A percentile compares a stretch with the other conserved stretches of the same genome.
These are phyloP conservation scores for Erynnis tages DNA, from an alignment of 2,888 invertebrate species.

Conservation along the genomic window DNA sequence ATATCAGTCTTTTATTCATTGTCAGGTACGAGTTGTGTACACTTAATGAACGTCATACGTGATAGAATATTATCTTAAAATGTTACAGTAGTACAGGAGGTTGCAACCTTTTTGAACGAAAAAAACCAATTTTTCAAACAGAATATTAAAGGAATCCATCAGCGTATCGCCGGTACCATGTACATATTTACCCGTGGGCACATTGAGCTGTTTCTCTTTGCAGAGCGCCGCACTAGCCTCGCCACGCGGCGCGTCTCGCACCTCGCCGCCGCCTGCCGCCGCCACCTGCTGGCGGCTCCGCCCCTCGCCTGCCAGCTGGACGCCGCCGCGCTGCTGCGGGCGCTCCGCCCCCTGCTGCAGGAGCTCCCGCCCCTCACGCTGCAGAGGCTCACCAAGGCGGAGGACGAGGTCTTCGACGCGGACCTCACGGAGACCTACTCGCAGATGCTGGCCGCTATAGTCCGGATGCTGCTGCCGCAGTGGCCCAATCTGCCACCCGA, in stretches of 20 bases:
- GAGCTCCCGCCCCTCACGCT: slow-evolving; percentile 83
- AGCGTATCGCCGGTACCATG: slow-evolving; percentile 6
- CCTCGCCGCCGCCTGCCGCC: slow-evolving; percentile 47
- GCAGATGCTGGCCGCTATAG: slow-evolving; percentile 70
- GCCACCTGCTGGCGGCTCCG: slow-evolving; percentile 51
- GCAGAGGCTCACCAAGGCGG: slow-evolving; percentile 83
- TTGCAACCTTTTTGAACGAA: too few relatives aligned
- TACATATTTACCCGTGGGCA: slow-evolving; percentile 66
- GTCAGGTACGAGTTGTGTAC: too few relatives aligned
- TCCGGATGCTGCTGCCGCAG: slow-evolving; percentile 73
- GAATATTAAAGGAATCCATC: too few relatives aligned
- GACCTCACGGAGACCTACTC: slow-evolving; percentile 73
- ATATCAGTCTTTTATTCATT: too few relatives aligned
- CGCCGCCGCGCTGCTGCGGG: slow-evolving; percentile 41
- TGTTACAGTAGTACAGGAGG: too few relatives aligned
- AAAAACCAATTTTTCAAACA: too few relatives aligned
- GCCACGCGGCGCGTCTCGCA: slow-evolving; percentile 31
- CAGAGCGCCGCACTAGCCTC: slow-evolving; percentile 40
- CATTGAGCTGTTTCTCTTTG: slow-evolving; percentile 72
- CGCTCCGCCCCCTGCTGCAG: slow-evolving; percentile 37
- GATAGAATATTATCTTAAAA: too few relatives aligned
- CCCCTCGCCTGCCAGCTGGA: slow-evolving; percentile 53
- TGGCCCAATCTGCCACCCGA: slow-evolving; percentile 81
- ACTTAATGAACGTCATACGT: too few relatives aligned
- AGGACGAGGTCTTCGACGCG: slow-evolving; percentile 48